These are phyloP conservation scores for Rhagologus leucostigma DNA, from an alignment of 2,113 vertebrate species.

Conservation along the genomic window DNA sequence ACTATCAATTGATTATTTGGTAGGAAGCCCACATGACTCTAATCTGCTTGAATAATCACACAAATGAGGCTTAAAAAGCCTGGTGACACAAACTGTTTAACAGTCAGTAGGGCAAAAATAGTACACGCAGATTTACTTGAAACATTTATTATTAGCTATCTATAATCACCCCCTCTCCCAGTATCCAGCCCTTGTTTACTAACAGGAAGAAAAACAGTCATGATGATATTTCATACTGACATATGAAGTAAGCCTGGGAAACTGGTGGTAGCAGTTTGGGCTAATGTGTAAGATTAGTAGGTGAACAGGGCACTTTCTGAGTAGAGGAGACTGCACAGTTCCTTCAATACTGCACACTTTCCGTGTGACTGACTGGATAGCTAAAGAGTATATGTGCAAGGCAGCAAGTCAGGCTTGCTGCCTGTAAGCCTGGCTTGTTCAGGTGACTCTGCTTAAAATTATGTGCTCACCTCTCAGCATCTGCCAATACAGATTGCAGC, in stretches of 20 bases:
- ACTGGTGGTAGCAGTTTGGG: background rate
- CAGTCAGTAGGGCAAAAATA: background rate
- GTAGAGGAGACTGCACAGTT: background rate
- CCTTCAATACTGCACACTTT: background rate
- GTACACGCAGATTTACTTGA: background rate
- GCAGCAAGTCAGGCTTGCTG: background rate
- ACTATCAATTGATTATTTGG: background rate
- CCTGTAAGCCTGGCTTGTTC: background rate
- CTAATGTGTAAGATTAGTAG: background rate
- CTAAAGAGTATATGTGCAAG: background rate
- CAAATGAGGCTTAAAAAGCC: background rate
- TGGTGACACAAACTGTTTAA: background rate
- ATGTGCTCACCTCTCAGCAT: background rate
- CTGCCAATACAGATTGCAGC: background rate
- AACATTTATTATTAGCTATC: background rate
- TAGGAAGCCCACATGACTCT: background rate
- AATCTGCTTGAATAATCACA: background rate
- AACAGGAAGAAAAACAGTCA: background rate
- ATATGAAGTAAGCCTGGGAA: background rate
- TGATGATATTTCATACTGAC: background rate
- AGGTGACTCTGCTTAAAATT: background rate
- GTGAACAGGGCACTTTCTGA: background rate
- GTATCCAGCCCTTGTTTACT: background rate
- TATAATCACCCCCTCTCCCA: background rate
- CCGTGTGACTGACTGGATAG: background rate